A percentile compares a stretch with the other conserved stretches of the same genome.
These are phyloP conservation scores for Crocallis elinguaria DNA, from an alignment of 2,888 invertebrate species.

Conservation along the genomic window DNA sequence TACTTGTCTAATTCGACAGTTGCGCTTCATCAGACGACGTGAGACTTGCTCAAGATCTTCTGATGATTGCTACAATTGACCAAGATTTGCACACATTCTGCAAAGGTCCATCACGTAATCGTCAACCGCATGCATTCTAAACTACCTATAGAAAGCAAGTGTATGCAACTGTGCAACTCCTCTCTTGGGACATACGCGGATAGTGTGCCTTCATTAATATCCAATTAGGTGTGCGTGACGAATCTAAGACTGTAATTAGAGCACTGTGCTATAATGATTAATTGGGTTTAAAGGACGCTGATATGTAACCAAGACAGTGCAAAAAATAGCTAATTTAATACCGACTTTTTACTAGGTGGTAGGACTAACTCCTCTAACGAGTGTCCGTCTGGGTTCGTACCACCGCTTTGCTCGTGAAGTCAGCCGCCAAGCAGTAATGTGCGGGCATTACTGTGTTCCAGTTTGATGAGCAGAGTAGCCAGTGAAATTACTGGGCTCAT, in stretches of 20 bases:
- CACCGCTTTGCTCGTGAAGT: too few species aligned
- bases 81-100: slow-evolving; percentile 14
- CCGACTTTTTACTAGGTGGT: not conserved
- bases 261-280: not conserved
- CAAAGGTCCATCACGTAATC: slow-evolving; percentile 31
- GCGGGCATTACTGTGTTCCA: too few species aligned
- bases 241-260: not conserved
- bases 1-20: not conserved
- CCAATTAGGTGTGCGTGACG: slow-evolving; percentile 42
- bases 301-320: too few species aligned
- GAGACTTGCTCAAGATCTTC: slow-evolving; percentile 18
- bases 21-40: slow-evolving; percentile 10
- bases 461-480: too few species aligned
- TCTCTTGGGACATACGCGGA: slow-evolving; percentile 42
- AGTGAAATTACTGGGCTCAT: too few species aligned
- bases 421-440: too few species aligned
- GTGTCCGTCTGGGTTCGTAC: too few species aligned
- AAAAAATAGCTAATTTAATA: not conserved
- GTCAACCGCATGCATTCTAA: slow-evolving; percentile 44
- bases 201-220: slow-evolving; percentile 48
- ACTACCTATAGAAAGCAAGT: slow-evolving; percentile 43
- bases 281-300: too few species aligned
- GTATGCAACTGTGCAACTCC: slow-evolving; percentile 10
- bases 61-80: slow-evolving; percentile 9
- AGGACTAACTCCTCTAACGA: too few species aligned